A percentile compares a stretch with the other conserved stretches of the same genome.
These are phyloP conservation scores for Pyrocephalus nanus DNA, from an alignment of 2,797 vertebrate genomes.

Conservation along the genomic window DNA sequence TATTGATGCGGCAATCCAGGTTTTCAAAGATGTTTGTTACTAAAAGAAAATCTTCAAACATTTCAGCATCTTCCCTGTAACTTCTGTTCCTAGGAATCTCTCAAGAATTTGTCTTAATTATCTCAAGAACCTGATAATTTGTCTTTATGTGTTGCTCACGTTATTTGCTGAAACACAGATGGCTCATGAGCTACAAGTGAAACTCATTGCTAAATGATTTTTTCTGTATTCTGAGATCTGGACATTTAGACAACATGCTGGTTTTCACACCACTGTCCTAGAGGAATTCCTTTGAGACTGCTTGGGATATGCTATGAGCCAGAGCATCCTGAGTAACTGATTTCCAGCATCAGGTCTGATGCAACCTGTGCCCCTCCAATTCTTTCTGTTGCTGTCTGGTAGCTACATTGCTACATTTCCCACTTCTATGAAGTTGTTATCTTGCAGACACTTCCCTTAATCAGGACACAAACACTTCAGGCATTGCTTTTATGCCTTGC, in stretches of 20 bases:
- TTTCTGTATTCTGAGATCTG: neutral
- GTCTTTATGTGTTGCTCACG: neutral
- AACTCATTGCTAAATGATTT: neutral
- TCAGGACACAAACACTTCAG: neutral
- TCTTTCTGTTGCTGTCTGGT: neutral
- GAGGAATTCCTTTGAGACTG: neutral
- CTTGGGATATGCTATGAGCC: neutral
- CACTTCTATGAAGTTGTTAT: rapidly evolving
- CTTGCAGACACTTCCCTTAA: neutral
- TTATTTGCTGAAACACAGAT: neutral
- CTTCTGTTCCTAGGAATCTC: neutral
- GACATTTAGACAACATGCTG: neutral
- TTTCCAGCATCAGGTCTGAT: neutral
- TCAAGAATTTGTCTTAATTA: neutral
- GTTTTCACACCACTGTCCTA: neutral
- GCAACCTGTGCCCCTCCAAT: neutral
- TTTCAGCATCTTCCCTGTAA: rapidly evolving
- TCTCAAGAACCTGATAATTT: neutral
- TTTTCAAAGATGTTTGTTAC: neutral
- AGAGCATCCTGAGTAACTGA: neutral
- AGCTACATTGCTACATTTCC: neutral
- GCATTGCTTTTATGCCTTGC: neutral
- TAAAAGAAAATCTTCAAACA: neutral
- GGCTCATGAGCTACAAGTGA: neutral
- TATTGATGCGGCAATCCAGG: neutral